Base-by-base conservation (phyloP, 2,113 vertebrate species). In the Campylorhamphus procurvoides region DNA sequence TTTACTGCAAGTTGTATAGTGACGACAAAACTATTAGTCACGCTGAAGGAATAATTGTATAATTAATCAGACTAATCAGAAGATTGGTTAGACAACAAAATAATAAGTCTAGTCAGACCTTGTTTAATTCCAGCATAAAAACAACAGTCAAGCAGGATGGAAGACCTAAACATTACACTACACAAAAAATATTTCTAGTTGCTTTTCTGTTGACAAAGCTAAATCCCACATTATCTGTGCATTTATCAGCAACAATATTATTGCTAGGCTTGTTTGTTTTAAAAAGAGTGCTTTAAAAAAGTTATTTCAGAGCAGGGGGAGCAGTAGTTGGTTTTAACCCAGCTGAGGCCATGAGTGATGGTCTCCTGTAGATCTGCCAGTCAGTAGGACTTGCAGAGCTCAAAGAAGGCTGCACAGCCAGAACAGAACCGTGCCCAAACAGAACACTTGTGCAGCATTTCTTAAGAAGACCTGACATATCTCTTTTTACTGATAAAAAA, bases 1-100 rank as follows among this genome's bases (percentile, higher is more conserved):
- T 49, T 47, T 81, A 86, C 59, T 85, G 31, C 72, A 84, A 92
- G 73, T 85, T 86, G 66, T 74, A 47, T 78, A 68, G 40, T 58
- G 49, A 84, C 92, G 91, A 87, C 90, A 89, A 84, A 96, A 73
- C 87, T 89, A 46, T 94, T 93, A 85, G 60, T 96, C 85, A 88
- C 87, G 50, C 68, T 78, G 91, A 82, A 84, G 83, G 73, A 90
- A 67, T 93, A 95, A 89, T 93, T 97, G 77, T 89, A 49, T 94
- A 90, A 81, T 92, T 91, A 85, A 96, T 96, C 84, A 90, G 58
- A 84, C 72, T 87, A 90, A 95, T 89, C 93, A 95, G 84, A 77
- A 83, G 92, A 93, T 69, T 64, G 60, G 78, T 96, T 94, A 92
- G 81, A 82, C 69, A 77, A 72, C 52, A 84, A 95, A 97, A 94